phyloP scores from a whole-genome alignment of 2,113 vertebrate genomes.

The Trichechus manatus region DNA sequence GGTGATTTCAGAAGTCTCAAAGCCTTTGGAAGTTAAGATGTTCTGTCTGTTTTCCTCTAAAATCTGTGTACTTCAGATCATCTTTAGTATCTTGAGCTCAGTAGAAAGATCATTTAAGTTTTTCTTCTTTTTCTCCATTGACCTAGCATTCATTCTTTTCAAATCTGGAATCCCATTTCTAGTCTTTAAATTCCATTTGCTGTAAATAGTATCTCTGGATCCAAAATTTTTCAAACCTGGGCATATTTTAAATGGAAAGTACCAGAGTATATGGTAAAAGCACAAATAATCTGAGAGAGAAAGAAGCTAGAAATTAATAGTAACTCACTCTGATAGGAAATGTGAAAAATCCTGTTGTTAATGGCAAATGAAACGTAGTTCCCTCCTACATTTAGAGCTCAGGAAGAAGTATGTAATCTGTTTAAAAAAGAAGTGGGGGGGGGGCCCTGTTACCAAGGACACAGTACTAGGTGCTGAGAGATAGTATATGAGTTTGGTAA shows the following conservation, averaged over 20 bases:
- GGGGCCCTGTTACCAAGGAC: not conserved
- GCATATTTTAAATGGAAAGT: constrained; percentile 34
- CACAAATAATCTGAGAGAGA: not conserved
- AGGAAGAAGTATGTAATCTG: not conserved
- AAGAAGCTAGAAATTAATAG: not conserved
- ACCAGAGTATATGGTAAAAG: not conserved
- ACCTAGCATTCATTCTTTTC: not conserved
- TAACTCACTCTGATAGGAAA: not conserved
- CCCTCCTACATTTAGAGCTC: not conserved
- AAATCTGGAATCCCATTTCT: constrained; percentile 8
- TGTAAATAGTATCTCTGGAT: not conserved
- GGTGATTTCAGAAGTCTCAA: constrained; percentile 43
- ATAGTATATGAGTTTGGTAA: not conserved
- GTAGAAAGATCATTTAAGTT: not conserved
- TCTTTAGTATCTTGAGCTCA: constrained; percentile 13
- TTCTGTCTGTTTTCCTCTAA: constrained; percentile 27
- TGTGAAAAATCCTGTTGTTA: constrained; percentile 15
- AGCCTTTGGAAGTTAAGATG: constrained; percentile 30
- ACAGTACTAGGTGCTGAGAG: constrained; percentile 29
- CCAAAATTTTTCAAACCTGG: not conserved
- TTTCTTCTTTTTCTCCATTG: constrained; percentile 44
- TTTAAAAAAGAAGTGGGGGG: not conserved
- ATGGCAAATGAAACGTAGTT: constrained; percentile 55
- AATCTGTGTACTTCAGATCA: not conserved
- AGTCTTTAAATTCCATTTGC: constrained; percentile 16